Evolutionary conservation across 2,797 vertebrate genomes (phyloP), one percentile per base, ranked within the genome.

Genomic region (Ceryle rudis): DNA sequence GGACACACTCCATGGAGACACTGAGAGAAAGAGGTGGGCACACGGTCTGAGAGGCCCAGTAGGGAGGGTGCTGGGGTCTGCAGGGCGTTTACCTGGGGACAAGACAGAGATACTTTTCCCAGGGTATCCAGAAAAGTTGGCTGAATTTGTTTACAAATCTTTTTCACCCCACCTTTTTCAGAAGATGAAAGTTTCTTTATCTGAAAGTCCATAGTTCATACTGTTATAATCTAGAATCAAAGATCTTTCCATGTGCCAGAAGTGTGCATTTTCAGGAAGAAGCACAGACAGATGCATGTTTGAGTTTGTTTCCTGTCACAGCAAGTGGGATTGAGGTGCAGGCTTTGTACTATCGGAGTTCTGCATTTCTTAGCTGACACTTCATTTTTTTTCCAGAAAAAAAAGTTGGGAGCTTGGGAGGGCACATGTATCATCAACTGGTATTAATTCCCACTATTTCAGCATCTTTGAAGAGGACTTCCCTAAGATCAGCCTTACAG

Each of bases 21-120:
- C 31, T 65, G 35, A 69, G 23, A 77, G 23, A 29, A 11, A 3
- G n/a, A 52, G 22, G 9, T 25, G 19, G 4, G 3, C 16, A 51
- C 0, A 0, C 4, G 14, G 39, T 8, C 26, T 47, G 10, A 17
- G 8, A 77, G 7, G 1, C 4, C 9, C 11, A 41, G 33, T 2
- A 6, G 23, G 7, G 44, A 51, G 25, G 39, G 28, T 11, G 39
- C 6, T 0, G 10, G 33, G 2, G 4, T 10, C 49, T 71, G 21
- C 5, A 1, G 17, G 9, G 26, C 2, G 4, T 20, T 85, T 33
- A 46, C 16, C 37, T 25, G 33, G 13, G 22, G 15, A 31, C 21
- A 44, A 47, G 51, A 57, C 29, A 9, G 19, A 78, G 28, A 16
- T 8, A 33, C 33, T 72, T 39, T 82, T n/a, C 15, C 33, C 0